These are phyloP conservation scores for Lithobius niger DNA, from an alignment of 1,140 invertebrate species.

Conservation along the genomic window DNA sequence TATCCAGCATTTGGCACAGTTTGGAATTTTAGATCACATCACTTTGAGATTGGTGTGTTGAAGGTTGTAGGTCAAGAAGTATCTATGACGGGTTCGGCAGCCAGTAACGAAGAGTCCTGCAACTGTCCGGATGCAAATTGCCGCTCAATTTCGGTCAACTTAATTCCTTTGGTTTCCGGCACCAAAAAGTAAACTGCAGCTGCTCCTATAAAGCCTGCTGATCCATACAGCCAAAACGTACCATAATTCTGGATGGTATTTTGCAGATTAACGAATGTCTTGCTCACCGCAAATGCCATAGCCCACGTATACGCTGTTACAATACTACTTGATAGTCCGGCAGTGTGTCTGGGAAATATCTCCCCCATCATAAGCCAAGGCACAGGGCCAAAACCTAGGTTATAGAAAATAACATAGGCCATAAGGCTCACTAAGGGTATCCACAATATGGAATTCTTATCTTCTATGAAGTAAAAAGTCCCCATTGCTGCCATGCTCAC, in stretches of 20 bases:
- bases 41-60: too few relatives aligned
- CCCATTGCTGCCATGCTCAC: constrained; percentile 38
- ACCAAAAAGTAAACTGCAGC: constrained; percentile 58
- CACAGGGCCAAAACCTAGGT: too few relatives aligned
- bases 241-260: constrained; percentile 22
- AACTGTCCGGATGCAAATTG: too few relatives aligned
- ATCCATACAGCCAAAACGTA: constrained; percentile 66
- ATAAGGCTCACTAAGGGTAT: constrained; percentile 41
- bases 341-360: constrained; percentile 60
- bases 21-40: too few relatives aligned
- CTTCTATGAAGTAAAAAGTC: constrained; percentile 34
- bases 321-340: constrained; percentile 57
- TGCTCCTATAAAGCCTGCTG: constrained; percentile 48
- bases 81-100: too few relatives aligned
- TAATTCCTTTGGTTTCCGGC: constrained; percentile 85
- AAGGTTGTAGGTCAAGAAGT: too few relatives aligned
- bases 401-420: too few relatives aligned
- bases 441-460: constrained; percentile 41
- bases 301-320: constrained; percentile 64
- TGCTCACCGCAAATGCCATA: constrained; percentile 62
- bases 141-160: constrained; percentile 43
- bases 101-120: too few relatives aligned
- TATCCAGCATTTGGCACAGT: too few relatives aligned
- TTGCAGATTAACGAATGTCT: constrained; percentile 22
- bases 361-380: too few relatives aligned